Percentiles rank a stretch among this genome's conserved stretches.
phyloP scores from a whole-genome alignment of 2,113 vertebrate species.

The Varanus salvator region DNA sequence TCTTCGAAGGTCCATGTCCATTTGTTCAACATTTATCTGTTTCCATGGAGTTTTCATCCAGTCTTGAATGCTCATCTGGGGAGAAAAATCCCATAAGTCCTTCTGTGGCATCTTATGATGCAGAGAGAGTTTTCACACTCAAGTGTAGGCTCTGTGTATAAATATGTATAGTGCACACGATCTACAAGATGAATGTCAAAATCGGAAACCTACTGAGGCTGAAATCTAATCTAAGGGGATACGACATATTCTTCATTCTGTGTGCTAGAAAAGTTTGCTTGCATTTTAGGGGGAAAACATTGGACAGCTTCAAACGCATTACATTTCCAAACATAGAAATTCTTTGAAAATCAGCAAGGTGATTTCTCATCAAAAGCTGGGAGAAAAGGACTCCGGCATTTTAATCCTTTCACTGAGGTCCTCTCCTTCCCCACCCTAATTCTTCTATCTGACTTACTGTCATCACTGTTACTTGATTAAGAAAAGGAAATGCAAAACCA shows the following conservation, averaged over 20 bases:
- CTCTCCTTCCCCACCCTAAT: background rate
- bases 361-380: background rate
- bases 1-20: slow-evolving; percentile 86
- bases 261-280: slow-evolving; percentile 12
- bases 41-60: slow-evolving; percentile 88
- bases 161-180: slow-evolving; percentile 58
- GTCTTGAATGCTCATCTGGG: slow-evolving; percentile 86
- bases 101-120: slow-evolving; percentile 28
- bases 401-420: slow-evolving; percentile 28
- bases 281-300: slow-evolving; percentile 5
- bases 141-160: slow-evolving; percentile 53
- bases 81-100: slow-evolving; percentile 53
- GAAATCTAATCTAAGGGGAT: slow-evolving; percentile 55
- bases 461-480: background rate
- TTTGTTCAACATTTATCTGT: slow-evolving; percentile 87
- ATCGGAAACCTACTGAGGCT: slow-evolving; percentile 47
- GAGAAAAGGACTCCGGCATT: slow-evolving; percentile 28
- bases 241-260: slow-evolving; percentile 24
- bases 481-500: background rate
- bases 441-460: background rate
- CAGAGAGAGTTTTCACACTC: slow-evolving; percentile 44
- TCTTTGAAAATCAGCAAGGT: background rate
- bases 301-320: slow-evolving; percentile 21
- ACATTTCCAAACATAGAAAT: background rate
- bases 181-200: slow-evolving; percentile 30